Evolutionary conservation across 92 coral and sea anemone genomes (phyloP).

Genomic region (Nematostella vectensis): DNA sequence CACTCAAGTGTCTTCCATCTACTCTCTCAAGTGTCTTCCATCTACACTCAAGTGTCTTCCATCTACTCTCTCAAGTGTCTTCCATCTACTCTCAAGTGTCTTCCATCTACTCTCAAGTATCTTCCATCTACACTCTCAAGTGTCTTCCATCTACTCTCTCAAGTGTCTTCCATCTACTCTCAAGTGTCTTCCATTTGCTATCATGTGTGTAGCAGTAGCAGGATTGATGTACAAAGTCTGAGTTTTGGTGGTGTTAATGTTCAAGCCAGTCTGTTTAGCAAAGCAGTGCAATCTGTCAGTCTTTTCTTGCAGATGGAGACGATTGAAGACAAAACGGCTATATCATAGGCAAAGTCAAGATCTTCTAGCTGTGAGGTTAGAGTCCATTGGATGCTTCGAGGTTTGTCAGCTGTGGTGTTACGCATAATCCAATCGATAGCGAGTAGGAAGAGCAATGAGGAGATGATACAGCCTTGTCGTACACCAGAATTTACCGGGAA

Average conservation of each 20-base stretch:
- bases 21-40: too few relatives aligned
- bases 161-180: too few relatives aligned
- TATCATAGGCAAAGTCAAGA: slow-evolving; percentile 2
- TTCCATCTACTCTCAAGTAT: too few relatives aligned
- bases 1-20: too few relatives aligned
- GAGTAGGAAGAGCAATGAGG: slow-evolving; percentile 9
- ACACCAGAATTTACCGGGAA: slow-evolving; percentile 11
- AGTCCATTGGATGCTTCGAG: slow-evolving; percentile 8
- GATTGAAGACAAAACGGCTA: slow-evolving; percentile 2
- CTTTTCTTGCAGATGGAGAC: slow-evolving; percentile 8
- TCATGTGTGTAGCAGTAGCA: slow-evolving; percentile 2
- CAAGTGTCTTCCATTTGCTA: neutral
- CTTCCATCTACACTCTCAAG: too few relatives aligned
- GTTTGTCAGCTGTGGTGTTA: slow-evolving; percentile 3
- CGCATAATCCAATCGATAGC: slow-evolving; percentile 5
- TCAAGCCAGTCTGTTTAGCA: slow-evolving; percentile 3
- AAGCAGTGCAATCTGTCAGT: neutral
- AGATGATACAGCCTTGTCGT: slow-evolving; percentile 20
- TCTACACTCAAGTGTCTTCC: too few relatives aligned
- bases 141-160: too few relatives aligned
- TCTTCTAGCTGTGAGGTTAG: slow-evolving; percentile 10
- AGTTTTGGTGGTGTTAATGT: slow-evolving; percentile 3
- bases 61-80: too few relatives aligned
- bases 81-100: too few relatives aligned
- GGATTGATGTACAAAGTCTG: neutral